phyloP scores from a whole-genome alignment of 2,113 vertebrate species.

The Halichoeres trimaculatus region DNA sequence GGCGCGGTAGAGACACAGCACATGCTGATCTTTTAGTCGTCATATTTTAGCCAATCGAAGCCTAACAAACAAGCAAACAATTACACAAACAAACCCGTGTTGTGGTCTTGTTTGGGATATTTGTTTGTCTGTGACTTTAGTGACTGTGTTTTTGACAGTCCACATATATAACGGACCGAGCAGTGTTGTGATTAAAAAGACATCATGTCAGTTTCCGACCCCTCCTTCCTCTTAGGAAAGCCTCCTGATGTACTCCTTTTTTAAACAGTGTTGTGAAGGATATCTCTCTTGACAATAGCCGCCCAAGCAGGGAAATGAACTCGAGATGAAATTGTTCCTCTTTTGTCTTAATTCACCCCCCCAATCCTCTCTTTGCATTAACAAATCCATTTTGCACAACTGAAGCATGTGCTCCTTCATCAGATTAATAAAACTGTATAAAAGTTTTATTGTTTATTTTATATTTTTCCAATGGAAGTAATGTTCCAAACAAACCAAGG shows the following conservation, averaged over 20 bases:
- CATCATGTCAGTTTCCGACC: slow-evolving; percentile 46
- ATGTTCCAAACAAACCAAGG: slow-evolving; percentile 91
- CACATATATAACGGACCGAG: slow-evolving; percentile 77
- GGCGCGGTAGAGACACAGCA: slow-evolving; percentile 22
- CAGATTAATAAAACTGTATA: slow-evolving; percentile 84
- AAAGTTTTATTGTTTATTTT: slow-evolving; percentile 92
- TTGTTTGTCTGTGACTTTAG: slow-evolving; percentile 81
- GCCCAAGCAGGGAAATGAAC: slow-evolving; percentile 78
- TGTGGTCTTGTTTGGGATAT: slow-evolving; percentile 38
- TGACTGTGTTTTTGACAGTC: slow-evolving; percentile 85
- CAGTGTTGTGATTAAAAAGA: slow-evolving; percentile 82
- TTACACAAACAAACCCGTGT: slow-evolving; percentile 33
- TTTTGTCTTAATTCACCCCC: slow-evolving; percentile 75
- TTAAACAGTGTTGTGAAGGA: slow-evolving; percentile 81
- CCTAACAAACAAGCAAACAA: slow-evolving; percentile 56
- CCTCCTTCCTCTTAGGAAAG: slow-evolving; percentile 8
- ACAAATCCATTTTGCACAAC: slow-evolving; percentile 93
- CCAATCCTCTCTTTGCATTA: slow-evolving; percentile 70
- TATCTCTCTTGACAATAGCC: slow-evolving; percentile 83
- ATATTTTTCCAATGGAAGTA: slow-evolving; percentile 94
- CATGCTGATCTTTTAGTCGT: slow-evolving; percentile 53
- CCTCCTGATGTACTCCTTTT: slow-evolving; percentile 39
- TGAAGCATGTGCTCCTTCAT: slow-evolving; percentile 93
- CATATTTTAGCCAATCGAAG: slow-evolving; percentile 54
- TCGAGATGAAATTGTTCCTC: slow-evolving; percentile 76